Base-by-base conservation (phyloP, 1,140 invertebrate genomes). In the Drosophila bocki region DNA sequence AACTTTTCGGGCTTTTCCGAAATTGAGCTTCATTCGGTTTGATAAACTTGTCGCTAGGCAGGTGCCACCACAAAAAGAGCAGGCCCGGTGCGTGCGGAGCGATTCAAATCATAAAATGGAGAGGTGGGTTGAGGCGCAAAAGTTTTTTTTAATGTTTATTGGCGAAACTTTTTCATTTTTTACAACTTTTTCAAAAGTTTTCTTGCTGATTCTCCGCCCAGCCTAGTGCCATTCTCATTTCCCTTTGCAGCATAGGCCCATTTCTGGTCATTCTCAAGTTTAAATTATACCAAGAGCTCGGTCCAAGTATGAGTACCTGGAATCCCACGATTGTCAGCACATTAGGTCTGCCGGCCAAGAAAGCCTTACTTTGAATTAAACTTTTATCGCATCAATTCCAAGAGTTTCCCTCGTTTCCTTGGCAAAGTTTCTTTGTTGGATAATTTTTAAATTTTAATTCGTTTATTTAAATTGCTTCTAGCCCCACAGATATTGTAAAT, bases 71-170 rank as follows among this genome's bases (percentile, higher is more conserved):
- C 45, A 56, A 48, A 77, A 67, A 39, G 41, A 44, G 47, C 60
- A 39, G 13, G 48, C 39, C 12, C 22, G 50, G 12, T 7, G 8
- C 17, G 35, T 22, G 41, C 17, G 22, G 57, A 53, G 54, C 70
- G 37, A 82, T 69, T 79, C 71, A 63, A 77, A 81, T 82, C 74
- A 80, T 71, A 78, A 72, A 75, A 80, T 53, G 70, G 56, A 74
- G 61, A 86, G 80, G 82, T 91, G 74, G 75, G 80, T 71, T 68
- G 80, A 75, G 75, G 54, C 22, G 69, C 54, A 82, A 82, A 82
- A 91, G 76, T 87, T 91, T 74, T 78, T 78, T 87, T 82, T 90
- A 90, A 91, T 91, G 87, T 91, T 91, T 91, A 91, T 91, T 91
- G 87, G 80, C 45, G 57, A 87, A 91, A 91, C 80, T 91, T 91